Evolutionary conservation across 2,888 invertebrate species (phyloP).

Genomic region (Quadroppia sp.): DNA sequence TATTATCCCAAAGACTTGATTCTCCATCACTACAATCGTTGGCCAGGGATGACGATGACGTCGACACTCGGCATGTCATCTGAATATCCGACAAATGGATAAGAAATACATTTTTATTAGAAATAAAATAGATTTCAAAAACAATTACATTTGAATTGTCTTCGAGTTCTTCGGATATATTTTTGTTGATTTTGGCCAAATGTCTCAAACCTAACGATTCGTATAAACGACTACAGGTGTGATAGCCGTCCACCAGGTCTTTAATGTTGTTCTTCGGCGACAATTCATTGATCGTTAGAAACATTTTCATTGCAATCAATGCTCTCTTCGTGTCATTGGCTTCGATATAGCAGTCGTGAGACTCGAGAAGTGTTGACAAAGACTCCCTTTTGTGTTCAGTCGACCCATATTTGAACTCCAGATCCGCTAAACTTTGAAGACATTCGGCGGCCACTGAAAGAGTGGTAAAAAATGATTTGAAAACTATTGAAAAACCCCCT

Average conservation of each 20-base stretch:
- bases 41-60: background rate
- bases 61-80: background rate
- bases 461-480: no score
- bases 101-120: background rate
- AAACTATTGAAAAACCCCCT: no score
- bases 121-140: background rate
- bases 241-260: background rate
- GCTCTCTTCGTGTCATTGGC: background rate
- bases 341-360: background rate
- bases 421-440: background rate
- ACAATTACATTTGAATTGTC: background rate
- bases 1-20: no score
- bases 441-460: conserved; percentile 7
- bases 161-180: background rate
- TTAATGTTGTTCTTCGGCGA: background rate
- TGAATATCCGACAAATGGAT: background rate
- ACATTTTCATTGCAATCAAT: background rate
- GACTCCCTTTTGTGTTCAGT: background rate
- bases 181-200: background rate
- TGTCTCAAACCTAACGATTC: background rate
- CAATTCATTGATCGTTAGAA: background rate
- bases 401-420: background rate
- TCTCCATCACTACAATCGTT: no score
- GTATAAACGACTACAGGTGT: background rate
- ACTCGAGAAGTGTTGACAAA: background rate